Base-by-base conservation (phyloP, 2,888 invertebrate species). In the Charanyca ferruginea region DNA sequence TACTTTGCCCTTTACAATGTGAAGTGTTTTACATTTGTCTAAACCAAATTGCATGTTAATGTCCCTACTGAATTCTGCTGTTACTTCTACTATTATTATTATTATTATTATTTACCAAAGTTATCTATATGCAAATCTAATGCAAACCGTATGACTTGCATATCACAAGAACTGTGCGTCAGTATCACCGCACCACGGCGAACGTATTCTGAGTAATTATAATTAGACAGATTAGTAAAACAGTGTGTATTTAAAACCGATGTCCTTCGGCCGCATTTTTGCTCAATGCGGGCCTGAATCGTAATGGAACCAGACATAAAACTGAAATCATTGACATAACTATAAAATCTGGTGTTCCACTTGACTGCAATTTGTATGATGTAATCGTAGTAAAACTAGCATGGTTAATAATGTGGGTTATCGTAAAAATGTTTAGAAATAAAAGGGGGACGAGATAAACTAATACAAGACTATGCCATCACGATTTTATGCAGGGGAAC, bases 211-310 rank as follows among this genome's bases (percentile, higher is more conserved):
- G 63, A 66, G 63, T 47, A 68, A 65, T 68, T 57, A 47, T 62
- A 67, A 78, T 80, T 71, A 78, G 54, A 52, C 49, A 55, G 35
- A 67, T 76, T 69, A 69, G 8, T 42, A 72, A 55, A 60, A 47
- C 20, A 61, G 41, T 69, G 52, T 53, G 58, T 81, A 72, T 75
- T 75, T 69, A 66, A 68, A 77, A 77, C n/a, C 47, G 4, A 47
- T 48, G 78, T 72, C 79, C 74, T 82, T 72, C 74, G 74, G 57
- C 77, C 81, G 74, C 81, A 82, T 82, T 77, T 68, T 77, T 77
- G 22, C 38, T 32, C 35, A 53, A 82, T 82, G 83, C 81, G 82
- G 83, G 82, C 42, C 38, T 57, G 48, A 64, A 59, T 41, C 13
- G 42, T 63, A 63, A 71, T 66, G 22, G 38, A 52, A 65, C 44